Conservation (phyloP, 2,797 vertebrate genomes). For the Apogon talboti region DNA sequence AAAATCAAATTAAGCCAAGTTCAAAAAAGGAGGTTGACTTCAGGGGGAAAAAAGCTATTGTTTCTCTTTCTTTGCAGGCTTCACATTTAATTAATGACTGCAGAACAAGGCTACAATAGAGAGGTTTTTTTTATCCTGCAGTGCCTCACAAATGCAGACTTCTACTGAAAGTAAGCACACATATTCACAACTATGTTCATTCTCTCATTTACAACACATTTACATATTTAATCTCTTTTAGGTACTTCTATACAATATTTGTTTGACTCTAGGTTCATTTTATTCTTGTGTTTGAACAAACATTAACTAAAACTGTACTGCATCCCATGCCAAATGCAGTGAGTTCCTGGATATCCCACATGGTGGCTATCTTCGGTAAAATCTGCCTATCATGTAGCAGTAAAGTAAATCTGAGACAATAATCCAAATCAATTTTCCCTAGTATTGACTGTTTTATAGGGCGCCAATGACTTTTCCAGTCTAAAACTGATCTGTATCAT, state of each 20-base stretch:
- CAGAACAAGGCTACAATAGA: not conserved
- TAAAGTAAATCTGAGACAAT: slow-evolving; percentile 17
- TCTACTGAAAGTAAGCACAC: not conserved
- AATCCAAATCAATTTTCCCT: not conserved
- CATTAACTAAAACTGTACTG: not conserved
- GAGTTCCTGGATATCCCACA: slow-evolving; percentile 36
- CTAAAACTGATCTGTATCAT: not conserved
- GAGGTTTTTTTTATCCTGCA: slow-evolving; percentile 1
- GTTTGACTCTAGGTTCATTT: not conserved
- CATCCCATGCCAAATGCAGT: slow-evolving; percentile 33
- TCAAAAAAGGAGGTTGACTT: not conserved
- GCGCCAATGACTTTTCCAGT: not conserved
- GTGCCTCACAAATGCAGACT: not conserved
- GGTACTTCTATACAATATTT: not conserved
- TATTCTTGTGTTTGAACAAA: not conserved
- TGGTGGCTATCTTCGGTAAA: slow-evolving; percentile 26
- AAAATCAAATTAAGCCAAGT: slow-evolving; percentile 1
- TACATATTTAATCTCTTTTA: not conserved
- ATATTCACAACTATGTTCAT: slow-evolving; percentile 12
- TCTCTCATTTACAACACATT: not conserved
- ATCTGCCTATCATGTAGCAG: slow-evolving; percentile 3
- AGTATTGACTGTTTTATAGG: not conserved
- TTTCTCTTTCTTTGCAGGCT: not conserved
- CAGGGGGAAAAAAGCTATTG: not conserved
- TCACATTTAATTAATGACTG: not conserved